Conservation (phyloP, 2,113 vertebrate genomes). For the Ondatra zibethicus region DNA sequence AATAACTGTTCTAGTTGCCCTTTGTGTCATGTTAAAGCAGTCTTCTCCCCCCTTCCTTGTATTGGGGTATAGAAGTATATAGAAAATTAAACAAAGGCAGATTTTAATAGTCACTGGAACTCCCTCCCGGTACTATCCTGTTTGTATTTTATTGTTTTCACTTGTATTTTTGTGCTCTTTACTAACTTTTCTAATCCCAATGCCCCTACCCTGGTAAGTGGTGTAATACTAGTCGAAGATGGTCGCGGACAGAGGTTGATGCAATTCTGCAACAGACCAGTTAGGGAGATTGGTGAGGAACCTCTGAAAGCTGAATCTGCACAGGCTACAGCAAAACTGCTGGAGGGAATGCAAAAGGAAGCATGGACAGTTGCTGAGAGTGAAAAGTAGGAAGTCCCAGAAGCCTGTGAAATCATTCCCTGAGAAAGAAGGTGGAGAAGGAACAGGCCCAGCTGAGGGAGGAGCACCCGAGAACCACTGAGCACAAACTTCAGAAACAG, state of each 20-base stretch:
- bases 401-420: constrained; percentile 47
- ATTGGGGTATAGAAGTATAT: too few species aligned
- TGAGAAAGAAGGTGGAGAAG: constrained; percentile 52
- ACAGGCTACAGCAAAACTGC: background rate
- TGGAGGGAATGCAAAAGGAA: constrained; percentile 44
- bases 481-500: constrained; percentile 45
- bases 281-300: constrained; percentile 71
- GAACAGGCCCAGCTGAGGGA: background rate
- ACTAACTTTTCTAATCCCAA: too few species aligned
- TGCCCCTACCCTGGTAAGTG: too few species aligned
- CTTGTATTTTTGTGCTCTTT: too few species aligned
- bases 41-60: too few species aligned
- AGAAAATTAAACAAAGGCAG: too few species aligned
- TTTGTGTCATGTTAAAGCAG: too few species aligned
- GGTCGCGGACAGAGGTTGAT: background rate
- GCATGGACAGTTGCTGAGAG: constrained; percentile 51
- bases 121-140: too few species aligned
- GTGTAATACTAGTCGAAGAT: too few species aligned
- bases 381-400: constrained; percentile 64
- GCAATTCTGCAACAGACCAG: constrained; percentile 69
- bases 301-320: constrained; percentile 49
- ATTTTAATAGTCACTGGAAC: too few species aligned
- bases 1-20: too few species aligned
- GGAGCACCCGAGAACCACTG: background rate
- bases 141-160: too few species aligned